These are phyloP conservation scores for Hippocampus kuda DNA, from an alignment of 2,797 vertebrate genomes.

Conservation along the genomic window DNA sequence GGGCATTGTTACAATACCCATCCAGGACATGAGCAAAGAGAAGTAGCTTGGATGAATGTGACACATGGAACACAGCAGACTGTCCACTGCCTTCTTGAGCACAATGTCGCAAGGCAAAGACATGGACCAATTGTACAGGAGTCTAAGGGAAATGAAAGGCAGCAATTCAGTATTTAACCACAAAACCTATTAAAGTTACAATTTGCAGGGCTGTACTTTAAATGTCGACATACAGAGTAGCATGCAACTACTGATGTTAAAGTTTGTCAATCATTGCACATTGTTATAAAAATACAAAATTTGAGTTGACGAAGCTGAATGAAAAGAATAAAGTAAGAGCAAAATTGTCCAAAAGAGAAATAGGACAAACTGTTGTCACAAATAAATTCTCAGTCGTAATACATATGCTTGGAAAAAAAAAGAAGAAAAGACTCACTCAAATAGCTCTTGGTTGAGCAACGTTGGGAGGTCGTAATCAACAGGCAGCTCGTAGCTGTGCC, in stretches of 20 bases:
- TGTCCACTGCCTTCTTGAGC: conserved; percentile 97
- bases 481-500: conserved; percentile 95
- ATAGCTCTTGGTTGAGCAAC: conserved; percentile 85
- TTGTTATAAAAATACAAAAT: no score
- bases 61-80: conserved; percentile 95
- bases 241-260: background rate
- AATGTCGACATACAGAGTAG: background rate
- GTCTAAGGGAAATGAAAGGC: conserved; percentile 54
- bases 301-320: no score
- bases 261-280: no score
- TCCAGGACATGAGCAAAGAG: conserved; percentile 96
- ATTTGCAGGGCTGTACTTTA: background rate
- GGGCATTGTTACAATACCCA: conserved; percentile 82
- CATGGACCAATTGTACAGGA: conserved; percentile 97
- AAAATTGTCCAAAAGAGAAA: no score
- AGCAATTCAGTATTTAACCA: background rate
- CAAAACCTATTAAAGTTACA: background rate
- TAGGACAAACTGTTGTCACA: background rate
- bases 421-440: conserved; percentile 78
- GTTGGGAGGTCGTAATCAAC: conserved; percentile 93
- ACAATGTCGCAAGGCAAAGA: conserved; percentile 91
- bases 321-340: no score
- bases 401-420: background rate
- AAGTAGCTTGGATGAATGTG: conserved; percentile 98
- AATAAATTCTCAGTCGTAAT: background rate